Percentiles rank a stretch among this genome's conserved stretches.
Conservation (phyloP, 2,797 vertebrate genomes). For the Hoplostethus mediterraneus region DNA sequence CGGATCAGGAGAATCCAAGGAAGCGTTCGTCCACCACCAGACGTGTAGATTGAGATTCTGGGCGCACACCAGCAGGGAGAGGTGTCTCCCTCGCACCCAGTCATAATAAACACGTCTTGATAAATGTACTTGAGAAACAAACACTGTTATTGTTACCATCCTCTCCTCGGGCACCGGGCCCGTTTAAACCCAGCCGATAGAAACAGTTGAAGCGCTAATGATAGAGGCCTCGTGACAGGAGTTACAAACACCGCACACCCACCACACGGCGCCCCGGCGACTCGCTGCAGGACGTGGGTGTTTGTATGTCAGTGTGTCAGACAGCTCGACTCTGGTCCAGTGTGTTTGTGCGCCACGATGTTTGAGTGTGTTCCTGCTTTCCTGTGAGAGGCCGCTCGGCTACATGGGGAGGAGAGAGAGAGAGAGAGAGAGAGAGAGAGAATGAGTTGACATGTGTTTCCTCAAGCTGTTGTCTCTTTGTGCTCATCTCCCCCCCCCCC, state of each 20-base stretch:
- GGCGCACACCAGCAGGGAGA: conserved; percentile 39
- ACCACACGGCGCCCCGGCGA: conserved; percentile 63
- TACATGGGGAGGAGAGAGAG: conserved; percentile 72
- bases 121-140: conserved; percentile 74
- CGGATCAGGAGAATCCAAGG: conserved; percentile 53
- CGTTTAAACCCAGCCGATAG: conserved; percentile 66
- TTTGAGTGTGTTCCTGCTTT: conserved; percentile 35
- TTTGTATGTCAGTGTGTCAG: conserved; percentile 79
- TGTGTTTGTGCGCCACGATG: conserved; percentile 62
- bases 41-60: conserved; percentile 47
- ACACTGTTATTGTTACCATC: conserved; percentile 66
- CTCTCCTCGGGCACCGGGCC: conserved; percentile 46
- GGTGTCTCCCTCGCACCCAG: conserved; percentile 24
- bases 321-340: conserved; percentile 70
- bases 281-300: conserved; percentile 70
- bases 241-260: conserved; percentile 75
- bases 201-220: conserved; percentile 72
- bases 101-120: conserved; percentile 71
- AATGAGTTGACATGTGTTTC: conserved; percentile 46
- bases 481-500: conserved; percentile 30
- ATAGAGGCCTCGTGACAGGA: conserved; percentile 74
- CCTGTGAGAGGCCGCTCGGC: conserved; percentile 52
- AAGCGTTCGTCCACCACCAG: conserved; percentile 30
- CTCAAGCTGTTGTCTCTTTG: conserved; percentile 32
- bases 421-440: conserved; percentile 41